These are phyloP conservation scores for Lophotis ruficrista DNA, from an alignment of 2,113 vertebrate genomes.

Conservation along the genomic window DNA sequence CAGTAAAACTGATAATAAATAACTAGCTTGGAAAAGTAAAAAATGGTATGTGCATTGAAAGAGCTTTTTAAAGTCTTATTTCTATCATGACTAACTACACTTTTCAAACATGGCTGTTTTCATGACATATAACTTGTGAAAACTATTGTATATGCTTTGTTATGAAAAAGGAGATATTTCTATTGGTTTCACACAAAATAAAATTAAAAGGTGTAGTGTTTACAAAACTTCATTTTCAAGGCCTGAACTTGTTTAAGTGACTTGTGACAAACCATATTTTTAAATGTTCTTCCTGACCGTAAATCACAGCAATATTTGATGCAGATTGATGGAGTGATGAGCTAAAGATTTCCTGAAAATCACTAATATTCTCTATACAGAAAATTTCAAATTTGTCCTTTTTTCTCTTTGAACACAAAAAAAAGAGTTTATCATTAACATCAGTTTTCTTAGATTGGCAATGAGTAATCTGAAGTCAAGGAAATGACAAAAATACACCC, in stretches of 20 bases:
- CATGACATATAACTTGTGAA: not conserved
- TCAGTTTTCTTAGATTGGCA: not conserved
- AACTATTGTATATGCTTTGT: not conserved
- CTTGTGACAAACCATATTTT: not conserved
- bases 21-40: not conserved
- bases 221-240: not conserved
- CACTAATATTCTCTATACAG: not conserved
- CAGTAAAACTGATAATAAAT: slow-evolving; percentile 3
- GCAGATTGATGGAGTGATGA: not conserved
- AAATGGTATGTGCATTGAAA: not conserved
- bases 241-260: not conserved
- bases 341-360: not conserved
- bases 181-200: not conserved
- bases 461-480: not conserved
- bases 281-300: not conserved
- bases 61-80: not conserved
- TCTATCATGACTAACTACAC: not conserved
- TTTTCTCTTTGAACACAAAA: not conserved
- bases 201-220: not conserved
- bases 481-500: not conserved
- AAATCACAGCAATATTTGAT: not conserved
- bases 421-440: not conserved
- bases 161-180: not conserved
- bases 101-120: not conserved
- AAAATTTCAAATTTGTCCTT: not conserved